Evolutionary conservation across 2,113 vertebrate genomes (phyloP), one percentile per base, ranked within the genome.

Genomic region (Jaculus jaculus): DNA sequence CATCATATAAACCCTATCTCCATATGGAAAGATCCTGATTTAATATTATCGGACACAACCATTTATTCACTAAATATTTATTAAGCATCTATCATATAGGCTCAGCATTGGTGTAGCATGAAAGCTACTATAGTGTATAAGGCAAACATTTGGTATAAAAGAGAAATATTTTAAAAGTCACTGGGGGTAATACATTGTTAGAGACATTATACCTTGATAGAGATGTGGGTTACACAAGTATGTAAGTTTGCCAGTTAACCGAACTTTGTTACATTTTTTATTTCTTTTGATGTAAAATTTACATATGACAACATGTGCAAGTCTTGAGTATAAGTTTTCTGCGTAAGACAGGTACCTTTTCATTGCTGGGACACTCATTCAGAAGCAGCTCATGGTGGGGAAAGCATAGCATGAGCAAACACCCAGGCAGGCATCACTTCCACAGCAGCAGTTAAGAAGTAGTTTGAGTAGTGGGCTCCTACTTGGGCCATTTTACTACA

Each of bases 211-310:
- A 15, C 11, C 39, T 90, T 66, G 61, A 80, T 7, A 66, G 60
- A 87, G 26, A 88, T 91, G 86, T 68, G 42, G 42, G 37, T 84
- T 74, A 58, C 37, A 39, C 60, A 73, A 47, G 60, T 47, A 28
- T 5, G 15, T n/a, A 30, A 13, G 58, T 92, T 77, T 93, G n/a
- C 90, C 88, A 85, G 87, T 54, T 54, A 89, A 69, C 66, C 30
- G 32, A 47, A 93, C 30, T 42, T 88, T 58, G 69, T 77, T 75
- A 65, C 28, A 58, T 26, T 32, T 84, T 34, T 21, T 63, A 68
- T 89, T 78, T 30, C 60, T 84, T 72, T 90, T 79, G 61, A 72
- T 71, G 13, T 73, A 87, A 77, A 84, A 78, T 51, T 73, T 82
- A 74, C n/a, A 60, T 21, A 23, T 32, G 58, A 47, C 71, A 39